These are phyloP conservation scores for Acleris sparsana DNA, from an alignment of 2,888 invertebrate genomes.

Conservation along the genomic window DNA sequence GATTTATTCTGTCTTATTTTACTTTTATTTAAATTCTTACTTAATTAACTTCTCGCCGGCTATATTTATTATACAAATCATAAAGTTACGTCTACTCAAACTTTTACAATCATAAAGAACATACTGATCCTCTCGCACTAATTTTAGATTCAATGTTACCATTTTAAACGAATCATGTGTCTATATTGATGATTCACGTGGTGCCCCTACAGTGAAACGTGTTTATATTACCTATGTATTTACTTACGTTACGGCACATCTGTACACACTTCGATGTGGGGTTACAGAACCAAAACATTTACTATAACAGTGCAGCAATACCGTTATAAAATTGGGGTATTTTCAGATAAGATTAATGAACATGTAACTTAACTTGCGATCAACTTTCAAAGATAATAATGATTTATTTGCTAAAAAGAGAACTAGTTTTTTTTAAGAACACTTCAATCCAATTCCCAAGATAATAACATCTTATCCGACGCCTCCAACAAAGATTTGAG, in stretches of 20 bases:
- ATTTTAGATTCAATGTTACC: conserved; percentile 10
- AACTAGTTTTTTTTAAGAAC: conserved; percentile 16
- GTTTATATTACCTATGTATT: conserved; percentile 42
- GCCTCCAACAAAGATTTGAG: conserved; percentile 12
- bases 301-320: background rate
- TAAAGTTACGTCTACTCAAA: too few species aligned
- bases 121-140: background rate
- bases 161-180: background rate
- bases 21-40: too few species aligned
- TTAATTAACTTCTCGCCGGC: too few species aligned
- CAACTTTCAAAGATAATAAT: conserved; percentile 5
- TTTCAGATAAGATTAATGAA: conserved; percentile 6
- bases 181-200: conserved; percentile 17
- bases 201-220: conserved; percentile 25
- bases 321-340: background rate
- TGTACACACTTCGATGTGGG: conserved; percentile 42
- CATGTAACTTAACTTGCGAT: conserved; percentile 7
- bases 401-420: conserved; percentile 16
- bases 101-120: too few species aligned
- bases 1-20: too few species aligned
- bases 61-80: too few species aligned
- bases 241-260: conserved; percentile 44
- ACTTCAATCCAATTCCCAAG: conserved; percentile 9
- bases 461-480: conserved; percentile 7
- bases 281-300: conserved; percentile 7